Percentiles rank a stretch among this genome's conserved stretches.
phyloP scores from a whole-genome alignment of 2,888 invertebrate species.

The Leptura quadrifasciata region DNA sequence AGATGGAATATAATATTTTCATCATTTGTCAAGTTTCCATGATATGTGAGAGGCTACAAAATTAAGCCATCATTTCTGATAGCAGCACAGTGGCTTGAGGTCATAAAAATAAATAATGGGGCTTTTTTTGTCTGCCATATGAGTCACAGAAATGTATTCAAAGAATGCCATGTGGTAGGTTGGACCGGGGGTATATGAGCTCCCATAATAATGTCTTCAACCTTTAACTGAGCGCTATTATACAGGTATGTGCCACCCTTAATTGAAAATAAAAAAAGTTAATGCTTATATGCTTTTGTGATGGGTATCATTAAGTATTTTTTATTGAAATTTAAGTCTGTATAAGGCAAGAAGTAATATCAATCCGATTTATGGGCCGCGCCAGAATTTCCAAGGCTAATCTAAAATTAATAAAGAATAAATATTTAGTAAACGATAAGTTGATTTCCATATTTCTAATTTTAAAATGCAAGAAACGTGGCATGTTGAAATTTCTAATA shows the following conservation, averaged over 20 bases:
- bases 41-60: conserved; percentile 34
- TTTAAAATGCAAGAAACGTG: no score
- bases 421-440: not conserved
- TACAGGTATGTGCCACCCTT: conserved; percentile 16
- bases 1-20: conserved; percentile 22
- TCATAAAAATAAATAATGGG: conserved; percentile 47
- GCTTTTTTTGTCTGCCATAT: conserved; percentile 37
- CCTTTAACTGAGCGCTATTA: conserved; percentile 17
- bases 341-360: not conserved
- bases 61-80: conserved; percentile 50
- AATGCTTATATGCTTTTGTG: not conserved
- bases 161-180: conserved; percentile 65
- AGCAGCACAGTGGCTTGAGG: conserved; percentile 44
- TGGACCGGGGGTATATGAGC: conserved; percentile 41
- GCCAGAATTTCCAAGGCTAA: not conserved
- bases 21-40: conserved; percentile 30
- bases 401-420: not conserved
- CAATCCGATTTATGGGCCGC: not conserved
- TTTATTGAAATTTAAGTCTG: not conserved
- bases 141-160: conserved; percentile 56
- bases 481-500: no score
- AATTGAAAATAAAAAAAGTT: not conserved
- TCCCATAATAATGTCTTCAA: conserved; percentile 14
- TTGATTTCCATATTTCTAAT: no score
- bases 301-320: not conserved